Percentiles rank a stretch among this genome's conserved stretches.
Conservation (phyloP, 2,888 invertebrate genomes). For the Campoplex capitator region DNA sequence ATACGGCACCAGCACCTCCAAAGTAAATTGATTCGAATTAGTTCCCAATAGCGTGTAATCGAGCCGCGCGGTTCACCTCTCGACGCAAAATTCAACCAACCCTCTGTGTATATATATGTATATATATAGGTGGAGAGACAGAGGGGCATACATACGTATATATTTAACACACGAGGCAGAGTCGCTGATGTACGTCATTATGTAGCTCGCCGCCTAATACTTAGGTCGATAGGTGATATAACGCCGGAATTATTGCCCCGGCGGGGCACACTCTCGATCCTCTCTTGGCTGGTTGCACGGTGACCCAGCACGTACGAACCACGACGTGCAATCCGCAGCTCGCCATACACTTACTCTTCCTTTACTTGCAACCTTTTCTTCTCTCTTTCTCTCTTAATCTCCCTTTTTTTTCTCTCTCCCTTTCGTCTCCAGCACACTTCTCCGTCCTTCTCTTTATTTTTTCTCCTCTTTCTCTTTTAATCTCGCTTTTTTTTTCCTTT, state of each 20-base stretch:
- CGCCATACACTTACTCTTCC: conserved; percentile 20
- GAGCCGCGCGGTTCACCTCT: conserved; percentile 74
- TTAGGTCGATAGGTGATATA: conserved; percentile 83
- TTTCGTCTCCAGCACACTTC: not conserved
- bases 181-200: conserved; percentile 79
- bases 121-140: not conserved
- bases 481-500: not conserved
- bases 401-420: conserved; percentile 6
- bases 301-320: conserved; percentile 77
- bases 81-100: conserved; percentile 48
- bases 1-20: conserved; percentile 63
- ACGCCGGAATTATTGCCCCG: conserved; percentile 80
- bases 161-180: conserved; percentile 58
- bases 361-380: conserved; percentile 39
- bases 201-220: conserved; percentile 83
- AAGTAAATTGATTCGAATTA: conserved; percentile 84
- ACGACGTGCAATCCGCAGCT: conserved; percentile 70
- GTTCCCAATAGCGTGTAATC: conserved; percentile 83
- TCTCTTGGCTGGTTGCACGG: conserved; percentile 54
- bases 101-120: not conserved
- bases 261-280: conserved; percentile 50
- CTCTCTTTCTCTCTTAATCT: conserved; percentile 34
- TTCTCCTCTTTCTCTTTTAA: not conserved
- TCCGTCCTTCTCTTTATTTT: not conserved
- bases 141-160: not conserved